Evolutionary conservation across 30 jellyfish, hydroid and myxozoan genomes (phyloP).

Genomic region (Aurelia coerulea): DNA sequence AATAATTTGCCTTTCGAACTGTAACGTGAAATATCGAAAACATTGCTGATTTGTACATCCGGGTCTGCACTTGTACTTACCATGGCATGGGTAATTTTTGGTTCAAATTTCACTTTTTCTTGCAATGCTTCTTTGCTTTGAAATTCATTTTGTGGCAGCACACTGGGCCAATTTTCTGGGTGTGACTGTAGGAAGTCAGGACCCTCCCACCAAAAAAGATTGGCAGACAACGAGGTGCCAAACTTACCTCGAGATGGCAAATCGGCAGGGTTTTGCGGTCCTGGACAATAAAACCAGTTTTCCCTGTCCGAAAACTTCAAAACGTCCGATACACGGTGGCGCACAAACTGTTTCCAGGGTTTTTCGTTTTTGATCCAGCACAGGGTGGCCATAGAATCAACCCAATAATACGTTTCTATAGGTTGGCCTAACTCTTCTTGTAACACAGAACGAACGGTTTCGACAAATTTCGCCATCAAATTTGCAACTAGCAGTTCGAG

Average conservation of each 20-base stretch:
- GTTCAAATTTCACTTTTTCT: constrained; percentile 50
- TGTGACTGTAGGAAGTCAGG: constrained; percentile 45
- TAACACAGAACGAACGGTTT: constrained; percentile 16
- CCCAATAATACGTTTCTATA: constrained; percentile 62
- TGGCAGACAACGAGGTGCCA: constrained; percentile 8
- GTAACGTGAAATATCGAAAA: background rate
- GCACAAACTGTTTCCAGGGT: constrained; percentile 58
- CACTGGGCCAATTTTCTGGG: constrained; percentile 51
- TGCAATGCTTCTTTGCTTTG: constrained; percentile 30
- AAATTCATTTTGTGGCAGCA: constrained; percentile 16
- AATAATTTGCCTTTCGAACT: background rate
- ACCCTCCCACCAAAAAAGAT: constrained; percentile 68
- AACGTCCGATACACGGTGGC: constrained; percentile 41
- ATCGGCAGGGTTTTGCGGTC: constrained; percentile 54
- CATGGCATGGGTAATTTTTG: constrained; percentile 37
- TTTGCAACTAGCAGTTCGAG: constrained; percentile 76
- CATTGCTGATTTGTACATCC: background rate
- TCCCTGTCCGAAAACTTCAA: constrained; percentile 38
- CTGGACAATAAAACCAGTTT: constrained; percentile 62
- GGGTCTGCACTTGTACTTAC: constrained; percentile 12
- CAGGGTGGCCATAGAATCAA: constrained; percentile 69
- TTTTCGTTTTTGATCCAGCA: constrained; percentile 78
- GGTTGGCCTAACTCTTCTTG: constrained; percentile 36
- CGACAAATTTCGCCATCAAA: constrained; percentile 56
- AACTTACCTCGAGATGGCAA: constrained; percentile 62